phyloP scores from a whole-genome alignment of 2,113 vertebrate species.

The Henicopernis longicauda region DNA sequence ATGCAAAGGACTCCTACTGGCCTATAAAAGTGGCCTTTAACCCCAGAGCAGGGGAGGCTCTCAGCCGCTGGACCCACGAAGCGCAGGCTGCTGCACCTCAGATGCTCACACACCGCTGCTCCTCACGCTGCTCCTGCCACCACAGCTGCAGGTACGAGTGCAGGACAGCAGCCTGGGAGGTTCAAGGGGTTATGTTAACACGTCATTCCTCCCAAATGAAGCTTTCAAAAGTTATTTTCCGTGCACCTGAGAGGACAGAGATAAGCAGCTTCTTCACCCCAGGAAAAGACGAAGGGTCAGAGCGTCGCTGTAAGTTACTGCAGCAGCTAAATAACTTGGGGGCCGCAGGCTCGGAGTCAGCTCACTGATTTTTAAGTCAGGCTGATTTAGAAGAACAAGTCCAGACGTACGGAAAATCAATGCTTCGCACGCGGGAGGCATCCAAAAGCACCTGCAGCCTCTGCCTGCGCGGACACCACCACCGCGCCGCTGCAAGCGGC shows the following conservation, averaged over 20 bases:
- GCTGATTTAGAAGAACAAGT: background rate
- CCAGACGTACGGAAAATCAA: background rate
- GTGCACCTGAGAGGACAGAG: background rate
- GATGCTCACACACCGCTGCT: rapidly evolving
- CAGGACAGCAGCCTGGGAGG: background rate
- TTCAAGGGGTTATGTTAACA: background rate
- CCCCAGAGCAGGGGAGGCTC: background rate
- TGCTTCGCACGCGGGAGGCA: background rate
- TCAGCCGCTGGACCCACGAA: background rate
- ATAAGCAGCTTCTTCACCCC: background rate
- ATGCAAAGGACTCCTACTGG: background rate
- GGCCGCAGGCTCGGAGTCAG: background rate
- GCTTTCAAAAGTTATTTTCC: background rate
- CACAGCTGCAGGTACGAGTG: background rate
- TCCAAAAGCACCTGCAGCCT: background rate
- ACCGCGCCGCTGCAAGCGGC: background rate
- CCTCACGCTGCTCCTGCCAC: background rate
- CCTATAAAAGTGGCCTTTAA: background rate
- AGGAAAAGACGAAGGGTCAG: background rate
- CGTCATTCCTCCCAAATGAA: background rate
- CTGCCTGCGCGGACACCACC: rapidly evolving
- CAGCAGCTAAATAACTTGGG: background rate
- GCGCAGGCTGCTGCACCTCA: rapidly evolving
- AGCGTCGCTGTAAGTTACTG: background rate
- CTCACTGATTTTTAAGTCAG: background rate